phyloP scores from a whole-genome alignment of 2,797 vertebrate genomes.

The Melanotaenia maccullochi region DNA sequence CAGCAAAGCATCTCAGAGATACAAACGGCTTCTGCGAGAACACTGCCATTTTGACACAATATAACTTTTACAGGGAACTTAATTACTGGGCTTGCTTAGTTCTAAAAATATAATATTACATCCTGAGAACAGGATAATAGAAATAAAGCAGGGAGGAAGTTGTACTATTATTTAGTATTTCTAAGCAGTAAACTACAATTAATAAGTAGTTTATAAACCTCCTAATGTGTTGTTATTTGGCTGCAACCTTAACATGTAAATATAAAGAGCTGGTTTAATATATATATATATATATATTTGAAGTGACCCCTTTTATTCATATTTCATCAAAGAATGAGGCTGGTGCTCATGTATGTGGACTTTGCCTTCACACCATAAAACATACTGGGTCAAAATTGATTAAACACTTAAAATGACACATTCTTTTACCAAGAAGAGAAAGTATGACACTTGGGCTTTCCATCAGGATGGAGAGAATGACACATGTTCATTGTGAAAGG shows the following conservation, averaged over 20 bases:
- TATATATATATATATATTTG: too few species aligned
- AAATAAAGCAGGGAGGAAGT: not conserved
- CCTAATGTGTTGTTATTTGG: not conserved
- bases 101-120: conserved; percentile 16
- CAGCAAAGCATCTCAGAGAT: conserved; percentile 73
- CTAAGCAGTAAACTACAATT: not conserved
- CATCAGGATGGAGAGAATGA: conserved; percentile 24
- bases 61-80: conserved; percentile 21
- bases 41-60: conserved; percentile 13
- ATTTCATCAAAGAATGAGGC: not conserved
- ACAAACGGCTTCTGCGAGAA: conserved; percentile 53
- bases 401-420: conserved; percentile 15
- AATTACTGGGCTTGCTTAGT: conserved; percentile 3
- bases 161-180: not conserved
- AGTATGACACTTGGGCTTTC: conserved; percentile 32
- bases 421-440: conserved; percentile 25
- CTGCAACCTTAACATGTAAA: not conserved
- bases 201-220: not conserved
- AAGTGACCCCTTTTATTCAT: not conserved
- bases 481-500: conserved; percentile 14
- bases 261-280: not conserved
- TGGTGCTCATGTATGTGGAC: not conserved
- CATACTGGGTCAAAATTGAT: not conserved
- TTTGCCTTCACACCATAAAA: conserved; percentile 4
- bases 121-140: not conserved